Base-by-base conservation (phyloP, 23 tunicate genomes). In the Clavelina lepadiformis region DNA sequence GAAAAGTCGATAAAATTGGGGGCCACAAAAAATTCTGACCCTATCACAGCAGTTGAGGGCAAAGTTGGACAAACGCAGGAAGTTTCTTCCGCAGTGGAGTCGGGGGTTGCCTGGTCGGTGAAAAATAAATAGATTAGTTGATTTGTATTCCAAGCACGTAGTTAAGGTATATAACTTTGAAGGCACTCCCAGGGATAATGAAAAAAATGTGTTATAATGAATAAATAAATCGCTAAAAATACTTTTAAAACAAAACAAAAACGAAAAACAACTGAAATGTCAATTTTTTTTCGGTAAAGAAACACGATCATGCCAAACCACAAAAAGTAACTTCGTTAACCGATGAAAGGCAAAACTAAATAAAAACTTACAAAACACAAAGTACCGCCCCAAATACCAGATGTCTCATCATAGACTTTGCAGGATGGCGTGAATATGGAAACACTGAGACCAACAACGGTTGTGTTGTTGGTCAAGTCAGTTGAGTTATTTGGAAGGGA, bases 1-100 rank as follows among this genome's bases (percentile, higher is more conserved):
- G 81, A 75, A 24, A 75, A 75, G 38, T 75, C 81, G 8, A 75
- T 75, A 25, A 64, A 62, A 36, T 75, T 75, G 1, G 81, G 81
- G 33, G 81, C 81, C 32, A 63, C 71, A 25, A 62, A 50, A 50
- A 75, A 75, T 34, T 75, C 46, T n/a, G 81, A 71, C 23, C 69
- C 71, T 1, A 75, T 47, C 2, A 68, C n/a, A 11, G 60, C 11
- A 31, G 62, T 36, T 18, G 21, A 33, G 29, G 81, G 46, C 24
- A 29, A 47, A 19, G 26, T 46, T 11, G 37, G 18, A 30, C 81
- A 75, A 6, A 11, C 58, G 32, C 81, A 75, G n/a, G 25, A 41
- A 3, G 81, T 75, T 34, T 71, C 52, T 27, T 29, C 28, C 2
- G 5, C 33, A 7, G 64, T 44, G 18, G 76, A 71, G 21, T 38